phyloP scores from a whole-genome alignment of 2,888 invertebrate genomes.

The Hypsopygia costalis region DNA sequence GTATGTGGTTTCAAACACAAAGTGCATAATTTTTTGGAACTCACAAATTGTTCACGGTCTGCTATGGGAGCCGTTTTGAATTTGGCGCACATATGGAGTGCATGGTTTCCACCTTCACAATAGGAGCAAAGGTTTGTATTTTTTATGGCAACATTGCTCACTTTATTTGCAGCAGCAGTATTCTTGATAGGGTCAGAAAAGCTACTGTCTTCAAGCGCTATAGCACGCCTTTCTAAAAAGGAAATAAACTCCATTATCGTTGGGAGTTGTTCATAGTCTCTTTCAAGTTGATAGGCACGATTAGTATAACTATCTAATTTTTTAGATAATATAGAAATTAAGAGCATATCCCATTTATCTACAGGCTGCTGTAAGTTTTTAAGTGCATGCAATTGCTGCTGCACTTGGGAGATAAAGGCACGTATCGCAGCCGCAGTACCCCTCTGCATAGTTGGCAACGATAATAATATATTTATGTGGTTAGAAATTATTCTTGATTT shows the following conservation, averaged over 20 bases:
- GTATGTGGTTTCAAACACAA: slow-evolving; percentile 14
- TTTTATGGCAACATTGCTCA: no score
- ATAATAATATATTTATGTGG: slow-evolving; percentile 12
- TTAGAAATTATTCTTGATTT: slow-evolving; percentile 8
- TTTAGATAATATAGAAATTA: slow-evolving; percentile 9
- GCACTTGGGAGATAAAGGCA: slow-evolving; percentile 12
- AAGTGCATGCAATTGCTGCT: slow-evolving; percentile 14
- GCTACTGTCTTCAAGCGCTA: not conserved
- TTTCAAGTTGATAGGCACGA: slow-evolving; percentile 13
- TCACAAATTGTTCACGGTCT: slow-evolving; percentile 8
- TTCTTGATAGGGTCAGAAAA: no score
- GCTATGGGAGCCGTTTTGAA: slow-evolving; percentile 9
- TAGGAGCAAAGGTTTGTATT: no score
- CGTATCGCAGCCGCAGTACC: slow-evolving; percentile 18
- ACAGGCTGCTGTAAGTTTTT: slow-evolving; percentile 9
- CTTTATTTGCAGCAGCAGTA: no score
- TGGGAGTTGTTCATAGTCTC: slow-evolving; percentile 3
- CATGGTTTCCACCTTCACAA: no score
- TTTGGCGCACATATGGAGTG: no score
- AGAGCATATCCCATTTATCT: slow-evolving; percentile 8
- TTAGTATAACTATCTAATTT: slow-evolving; percentile 12
- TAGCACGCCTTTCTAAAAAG: not conserved
- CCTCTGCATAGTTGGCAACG: slow-evolving; percentile 14
- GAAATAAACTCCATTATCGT: slow-evolving; percentile 9
- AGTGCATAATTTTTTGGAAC: slow-evolving; percentile 10